Conservation (phyloP, 2,797 vertebrate genomes). For the Acrossocheilus fasciatus region DNA sequence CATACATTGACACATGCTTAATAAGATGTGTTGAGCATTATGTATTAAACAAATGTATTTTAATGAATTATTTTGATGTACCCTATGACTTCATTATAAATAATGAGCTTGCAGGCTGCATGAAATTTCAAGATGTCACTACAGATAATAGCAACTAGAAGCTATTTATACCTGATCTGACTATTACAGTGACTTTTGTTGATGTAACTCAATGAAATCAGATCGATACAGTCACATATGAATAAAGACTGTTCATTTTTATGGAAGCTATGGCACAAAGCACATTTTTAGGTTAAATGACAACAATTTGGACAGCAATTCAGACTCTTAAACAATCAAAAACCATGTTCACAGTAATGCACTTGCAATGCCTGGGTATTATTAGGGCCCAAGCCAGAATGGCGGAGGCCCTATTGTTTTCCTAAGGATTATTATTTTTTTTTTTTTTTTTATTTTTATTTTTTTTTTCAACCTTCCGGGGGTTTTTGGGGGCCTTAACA, state of each 20-base stretch:
- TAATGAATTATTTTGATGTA: not conserved
- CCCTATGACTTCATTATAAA: not conserved
- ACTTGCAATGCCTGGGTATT: not conserved
- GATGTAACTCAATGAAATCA: not conserved
- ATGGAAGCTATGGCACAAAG: not conserved
- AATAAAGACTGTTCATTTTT: not conserved
- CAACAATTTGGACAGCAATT: not conserved
- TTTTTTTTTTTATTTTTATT: too few species aligned
- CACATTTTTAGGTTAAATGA: not conserved
- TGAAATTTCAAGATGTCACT: not conserved
- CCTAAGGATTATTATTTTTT: too few species aligned
- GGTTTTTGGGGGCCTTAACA: too few species aligned
- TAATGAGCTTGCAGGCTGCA: not conserved
- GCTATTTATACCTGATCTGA: not conserved
- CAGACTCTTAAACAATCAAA: not conserved
- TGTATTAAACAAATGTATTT: not conserved
- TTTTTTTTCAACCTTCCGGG: too few species aligned
- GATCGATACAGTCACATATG: not conserved
- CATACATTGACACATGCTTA: not conserved
- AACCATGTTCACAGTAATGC: not conserved
- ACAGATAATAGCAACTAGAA: not conserved
- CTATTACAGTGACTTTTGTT: not conserved
- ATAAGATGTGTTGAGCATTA: not conserved
- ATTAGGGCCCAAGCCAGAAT: too few species aligned
- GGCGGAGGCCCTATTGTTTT: too few species aligned